Evolutionary conservation across 2,888 invertebrate species (phyloP).

Genomic region (Mystacides longicornis): DNA sequence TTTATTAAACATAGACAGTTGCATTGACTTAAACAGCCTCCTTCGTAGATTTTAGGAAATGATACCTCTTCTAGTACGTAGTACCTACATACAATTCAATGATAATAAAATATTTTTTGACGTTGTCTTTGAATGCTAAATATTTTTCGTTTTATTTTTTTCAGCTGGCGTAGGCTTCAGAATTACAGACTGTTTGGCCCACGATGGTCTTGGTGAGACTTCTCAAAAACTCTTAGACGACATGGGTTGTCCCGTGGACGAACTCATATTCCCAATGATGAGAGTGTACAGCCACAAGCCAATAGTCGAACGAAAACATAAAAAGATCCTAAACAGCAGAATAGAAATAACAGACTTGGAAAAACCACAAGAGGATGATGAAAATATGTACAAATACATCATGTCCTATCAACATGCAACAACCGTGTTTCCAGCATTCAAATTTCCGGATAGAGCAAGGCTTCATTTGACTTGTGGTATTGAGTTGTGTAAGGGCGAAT

Average conservation of each 20-base stretch:
- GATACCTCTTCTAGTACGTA: too few relatives aligned
- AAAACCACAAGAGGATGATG: conserved; percentile 29
- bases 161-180: conserved; percentile 64
- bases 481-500: conserved; percentile 66
- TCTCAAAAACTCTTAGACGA: conserved; percentile 68
- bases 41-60: too few relatives aligned
- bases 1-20: too few relatives aligned
- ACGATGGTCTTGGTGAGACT: conserved; percentile 70
- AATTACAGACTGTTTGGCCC: conserved; percentile 69
- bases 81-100: too few relatives aligned
- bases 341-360: conserved; percentile 29
- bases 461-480: conserved; percentile 71
- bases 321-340: conserved; percentile 33
- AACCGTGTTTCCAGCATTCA: conserved; percentile 71
- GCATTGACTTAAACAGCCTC: too few relatives aligned
- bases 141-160: conserved; percentile 31
- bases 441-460: conserved; percentile 69
- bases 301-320: conserved; percentile 36
- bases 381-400: conserved; percentile 38
- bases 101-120: too few relatives aligned
- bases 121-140: too few relatives aligned
- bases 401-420: conserved; percentile 48
- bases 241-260: conserved; percentile 67
- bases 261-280: conserved; percentile 52
- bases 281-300: conserved; percentile 40